Evolutionary conservation across 2,113 vertebrate species (phyloP).

Genomic region (Tupaia chinensis): DNA sequence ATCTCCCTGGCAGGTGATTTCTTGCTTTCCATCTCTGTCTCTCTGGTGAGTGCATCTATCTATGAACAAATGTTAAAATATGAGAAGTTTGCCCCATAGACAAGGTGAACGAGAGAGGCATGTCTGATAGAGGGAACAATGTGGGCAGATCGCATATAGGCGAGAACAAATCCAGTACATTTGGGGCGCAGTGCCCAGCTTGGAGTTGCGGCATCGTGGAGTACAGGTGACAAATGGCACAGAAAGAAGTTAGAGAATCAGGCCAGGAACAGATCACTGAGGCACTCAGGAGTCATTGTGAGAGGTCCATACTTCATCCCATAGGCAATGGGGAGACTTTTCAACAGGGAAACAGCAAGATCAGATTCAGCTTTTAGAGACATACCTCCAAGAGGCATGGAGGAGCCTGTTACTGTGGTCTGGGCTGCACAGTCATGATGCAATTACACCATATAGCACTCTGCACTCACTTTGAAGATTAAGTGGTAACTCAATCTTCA

Average conservation of each 20-base stretch:
- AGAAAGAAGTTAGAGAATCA: neutral
- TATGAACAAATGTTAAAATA: neutral
- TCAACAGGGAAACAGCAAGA: neutral
- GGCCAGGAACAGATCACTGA: fast-evolving
- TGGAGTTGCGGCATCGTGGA: fast-evolving
- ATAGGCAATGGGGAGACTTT: neutral
- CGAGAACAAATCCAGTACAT: fast-evolving
- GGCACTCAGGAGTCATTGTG: fast-evolving
- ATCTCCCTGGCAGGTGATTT: too few species aligned
- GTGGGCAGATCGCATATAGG: fast-evolving
- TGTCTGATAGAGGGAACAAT: fast-evolving
- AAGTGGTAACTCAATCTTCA: neutral
- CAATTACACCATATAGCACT: fast-evolving
- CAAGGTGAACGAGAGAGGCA: fast-evolving
- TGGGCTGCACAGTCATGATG: fast-evolving
- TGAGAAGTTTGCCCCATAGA: neutral
- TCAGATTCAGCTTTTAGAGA: neutral
- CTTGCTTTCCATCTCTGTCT: too few species aligned
- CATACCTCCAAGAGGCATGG: fast-evolving
- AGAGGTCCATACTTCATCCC: neutral
- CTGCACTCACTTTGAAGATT: fast-evolving
- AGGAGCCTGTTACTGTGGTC: fast-evolving
- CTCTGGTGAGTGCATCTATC: too few species aligned
- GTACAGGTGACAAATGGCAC: fast-evolving
- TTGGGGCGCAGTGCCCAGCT: fast-evolving